These are phyloP conservation scores for Chymomyza costata DNA, from an alignment of 1,140 invertebrate genomes.

Conservation along the genomic window DNA sequence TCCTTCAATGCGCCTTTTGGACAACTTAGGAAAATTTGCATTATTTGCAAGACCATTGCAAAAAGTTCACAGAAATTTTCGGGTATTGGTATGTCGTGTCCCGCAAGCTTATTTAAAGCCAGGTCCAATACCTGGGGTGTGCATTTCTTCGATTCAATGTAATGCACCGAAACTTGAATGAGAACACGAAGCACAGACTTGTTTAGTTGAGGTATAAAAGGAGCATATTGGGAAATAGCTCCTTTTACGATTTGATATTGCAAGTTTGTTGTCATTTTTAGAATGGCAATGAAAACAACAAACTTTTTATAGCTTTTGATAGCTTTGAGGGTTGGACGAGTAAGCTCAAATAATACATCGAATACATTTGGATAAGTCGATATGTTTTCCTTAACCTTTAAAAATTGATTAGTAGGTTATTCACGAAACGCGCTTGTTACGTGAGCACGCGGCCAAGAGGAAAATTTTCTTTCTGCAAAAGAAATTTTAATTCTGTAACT, in stretches of 20 bases:
- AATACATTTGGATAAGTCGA: too few relatives aligned
- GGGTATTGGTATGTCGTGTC: slow-evolving; percentile 62
- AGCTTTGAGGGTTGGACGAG: too few relatives aligned
- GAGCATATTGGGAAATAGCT: slow-evolving; percentile 45
- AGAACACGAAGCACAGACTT: slow-evolving; percentile 66
- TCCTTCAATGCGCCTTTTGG: slow-evolving; percentile 66
- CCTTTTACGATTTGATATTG: slow-evolving; percentile 50
- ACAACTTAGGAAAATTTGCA: slow-evolving; percentile 71
- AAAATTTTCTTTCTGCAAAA: too few relatives aligned
- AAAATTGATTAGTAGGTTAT: too few relatives aligned
- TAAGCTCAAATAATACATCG: too few relatives aligned
- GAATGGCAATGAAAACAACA: too few relatives aligned
- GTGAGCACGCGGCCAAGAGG: too few relatives aligned
- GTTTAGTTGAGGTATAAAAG: slow-evolving; percentile 48
- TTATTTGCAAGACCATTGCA: slow-evolving; percentile 61
- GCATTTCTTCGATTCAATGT: slow-evolving; percentile 67
- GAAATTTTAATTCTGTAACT: too few relatives aligned
- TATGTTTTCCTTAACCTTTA: too few relatives aligned
- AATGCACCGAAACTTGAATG: slow-evolving; percentile 73
- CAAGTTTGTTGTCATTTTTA: slow-evolving; percentile 50
- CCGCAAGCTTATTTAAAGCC: slow-evolving; percentile 68
- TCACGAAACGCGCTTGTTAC: too few relatives aligned
- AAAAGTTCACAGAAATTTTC: slow-evolving; percentile 73
- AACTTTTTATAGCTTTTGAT: too few relatives aligned
- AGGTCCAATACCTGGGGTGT: slow-evolving; percentile 65